phyloP scores from a whole-genome alignment of 2,888 invertebrate genomes.

The Thymelicus acteon region DNA sequence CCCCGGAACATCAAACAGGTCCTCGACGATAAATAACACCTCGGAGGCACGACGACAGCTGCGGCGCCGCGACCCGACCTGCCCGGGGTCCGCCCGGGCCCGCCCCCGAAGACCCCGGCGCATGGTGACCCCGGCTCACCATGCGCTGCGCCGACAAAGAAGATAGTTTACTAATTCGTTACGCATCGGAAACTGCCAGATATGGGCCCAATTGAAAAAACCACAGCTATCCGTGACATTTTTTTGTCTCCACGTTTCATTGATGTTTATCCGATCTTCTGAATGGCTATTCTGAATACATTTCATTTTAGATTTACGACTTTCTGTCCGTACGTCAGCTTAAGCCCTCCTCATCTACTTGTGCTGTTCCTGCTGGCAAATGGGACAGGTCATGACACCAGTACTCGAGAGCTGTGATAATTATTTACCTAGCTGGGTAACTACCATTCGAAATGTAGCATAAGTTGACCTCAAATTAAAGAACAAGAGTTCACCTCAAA shows the following conservation, averaged over 20 bases:
- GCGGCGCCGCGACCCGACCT: not conserved
- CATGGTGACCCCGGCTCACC: not conserved
- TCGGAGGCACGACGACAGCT: conserved; percentile 14
- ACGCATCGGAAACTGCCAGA: conserved; percentile 7
- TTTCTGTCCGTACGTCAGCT: no score
- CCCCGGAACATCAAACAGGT: conserved; percentile 27
- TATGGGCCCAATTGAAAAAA: conserved; percentile 10
- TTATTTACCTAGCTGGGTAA: no score
- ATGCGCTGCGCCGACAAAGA: conserved; percentile 22
- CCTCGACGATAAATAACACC: conserved; percentile 7
- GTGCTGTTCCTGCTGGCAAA: no score
- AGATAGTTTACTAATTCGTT: conserved; percentile 29
- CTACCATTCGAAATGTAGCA: no score
- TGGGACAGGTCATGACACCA: no score
- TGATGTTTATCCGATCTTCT: not conserved
- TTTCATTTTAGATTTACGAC: no score
- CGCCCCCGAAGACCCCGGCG: not conserved
- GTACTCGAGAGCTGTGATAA: no score
- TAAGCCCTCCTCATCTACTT: no score
- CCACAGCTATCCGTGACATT: conserved; percentile 20
- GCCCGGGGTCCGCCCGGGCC: not conserved
- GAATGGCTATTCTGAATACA: not conserved
- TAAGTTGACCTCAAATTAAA: no score
- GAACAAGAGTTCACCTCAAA: no score
- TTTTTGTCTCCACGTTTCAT: not conserved